These are phyloP conservation scores for Drosophila cognata DNA, from an alignment of 2,888 invertebrate genomes.

Conservation along the genomic window DNA sequence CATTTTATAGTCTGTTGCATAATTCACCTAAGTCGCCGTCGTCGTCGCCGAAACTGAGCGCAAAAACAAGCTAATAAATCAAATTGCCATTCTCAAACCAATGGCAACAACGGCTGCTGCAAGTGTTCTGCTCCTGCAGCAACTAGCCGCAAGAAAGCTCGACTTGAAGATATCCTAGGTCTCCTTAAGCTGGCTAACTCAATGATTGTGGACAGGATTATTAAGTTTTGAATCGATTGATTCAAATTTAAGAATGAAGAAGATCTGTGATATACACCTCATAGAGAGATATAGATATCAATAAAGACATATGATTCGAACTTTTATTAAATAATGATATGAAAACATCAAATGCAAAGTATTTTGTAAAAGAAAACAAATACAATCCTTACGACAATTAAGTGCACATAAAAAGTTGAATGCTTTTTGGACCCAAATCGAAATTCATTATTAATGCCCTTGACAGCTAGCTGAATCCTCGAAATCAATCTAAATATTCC, in stretches of 20 bases:
- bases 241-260: neutral
- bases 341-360: neutral
- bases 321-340: neutral
- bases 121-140: slow-evolving; percentile 52
- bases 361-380: neutral
- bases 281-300: neutral
- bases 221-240: too few relatives aligned
- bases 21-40: slow-evolving; percentile 51
- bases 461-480: neutral
- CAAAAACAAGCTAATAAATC: slow-evolving; percentile 76
- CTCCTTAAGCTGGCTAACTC: neutral
- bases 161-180: slow-evolving; percentile 24
- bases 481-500: neutral
- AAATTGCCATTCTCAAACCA: slow-evolving; percentile 79
- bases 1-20: slow-evolving; percentile 74
- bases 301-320: neutral
- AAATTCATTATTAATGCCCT: neutral
- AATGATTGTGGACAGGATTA: too few relatives aligned
- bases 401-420: neutral
- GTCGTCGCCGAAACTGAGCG: slow-evolving; percentile 48
- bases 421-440: neutral
- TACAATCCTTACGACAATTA: neutral
- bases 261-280: neutral
- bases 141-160: neutral
- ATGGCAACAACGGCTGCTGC: slow-evolving; percentile 59